Percentiles rank a stretch among this genome's conserved stretches.
phyloP scores from a whole-genome alignment of 2,113 vertebrate genomes.

The Malurus elegans region DNA sequence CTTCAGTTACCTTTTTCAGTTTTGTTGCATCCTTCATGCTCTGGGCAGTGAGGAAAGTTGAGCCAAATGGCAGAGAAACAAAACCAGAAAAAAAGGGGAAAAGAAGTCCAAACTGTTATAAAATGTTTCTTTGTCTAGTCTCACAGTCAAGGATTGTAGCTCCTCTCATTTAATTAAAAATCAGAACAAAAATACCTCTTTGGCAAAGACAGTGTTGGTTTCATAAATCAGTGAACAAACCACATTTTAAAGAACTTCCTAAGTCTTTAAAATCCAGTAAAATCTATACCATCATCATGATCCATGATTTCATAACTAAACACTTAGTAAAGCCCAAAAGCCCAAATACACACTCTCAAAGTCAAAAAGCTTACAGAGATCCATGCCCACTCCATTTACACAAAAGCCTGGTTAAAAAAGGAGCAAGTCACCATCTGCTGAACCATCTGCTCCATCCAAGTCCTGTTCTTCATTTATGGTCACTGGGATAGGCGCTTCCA shows the following conservation, averaged over 20 bases:
- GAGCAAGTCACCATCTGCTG: conserved; percentile 63
- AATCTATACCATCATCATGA: neutral
- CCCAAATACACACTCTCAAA: neutral
- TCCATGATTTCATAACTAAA: neutral
- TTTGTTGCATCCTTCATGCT: neutral
- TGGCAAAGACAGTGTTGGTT: neutral
- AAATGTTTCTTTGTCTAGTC: neutral
- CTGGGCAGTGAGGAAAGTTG: neutral
- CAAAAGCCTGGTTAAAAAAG: conserved; percentile 62
- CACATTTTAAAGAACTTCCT: neutral
- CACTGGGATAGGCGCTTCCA: conserved; percentile 33
- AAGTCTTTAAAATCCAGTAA: neutral
- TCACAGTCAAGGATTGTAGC: neutral
- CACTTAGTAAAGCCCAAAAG: conserved; percentile 2
- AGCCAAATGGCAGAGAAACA: neutral
- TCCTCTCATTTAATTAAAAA: neutral
- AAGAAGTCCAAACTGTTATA: neutral
- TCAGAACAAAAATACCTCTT: neutral
- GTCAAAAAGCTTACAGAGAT: conserved; percentile 34
- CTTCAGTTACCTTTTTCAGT: neutral
- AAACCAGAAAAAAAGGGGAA: neutral
- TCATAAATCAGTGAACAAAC: neutral
- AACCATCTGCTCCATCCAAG: conserved; percentile 54
- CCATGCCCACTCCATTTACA: conserved; percentile 37
- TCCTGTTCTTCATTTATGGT: conserved; percentile 33